Base-by-base conservation (phyloP, 2,113 vertebrate species). In the Acrocephalus arundinaceus region DNA sequence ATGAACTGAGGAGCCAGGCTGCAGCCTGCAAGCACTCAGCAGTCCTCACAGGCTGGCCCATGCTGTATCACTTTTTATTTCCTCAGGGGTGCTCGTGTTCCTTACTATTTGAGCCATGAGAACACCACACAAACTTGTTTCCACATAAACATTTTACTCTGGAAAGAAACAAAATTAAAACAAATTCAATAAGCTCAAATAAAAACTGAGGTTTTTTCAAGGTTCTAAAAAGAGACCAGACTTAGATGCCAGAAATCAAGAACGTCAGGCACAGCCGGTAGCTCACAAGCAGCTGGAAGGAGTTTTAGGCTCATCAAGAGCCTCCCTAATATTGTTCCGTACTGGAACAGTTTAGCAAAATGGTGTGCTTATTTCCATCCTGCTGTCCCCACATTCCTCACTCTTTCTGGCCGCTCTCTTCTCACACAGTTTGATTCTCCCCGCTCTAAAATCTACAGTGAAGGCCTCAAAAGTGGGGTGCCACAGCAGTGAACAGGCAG, bases 151-250 rank as follows among this genome's bases (percentile, higher is more conserved):
- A 24, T 78, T 90, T 86, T 39, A 67, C 57, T 57, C 63, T 27
- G 68, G 54, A 75, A 95, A 91, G 24, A 85, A 93, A 87, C 58
- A 84, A 77, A 70, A 79, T 78, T 49, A 37, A 89, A 78, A 86
- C 41, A 23, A 95, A 95, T 68, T 71, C 9, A 75, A 82, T 87
- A 80, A 71, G n/a, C 31, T 81, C 51, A 77, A 76, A 76, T 62
- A 71, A 90, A 95, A 87, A 62, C 66, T 51, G 6, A 2, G 62
- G 3, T 12, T 87, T 90, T 24, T 61, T 72, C 7, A 10, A 37
- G 33, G n/a, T 71, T 86, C 72, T 91, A 70, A 80, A 91, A 91
- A 49, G 49, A 87, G 63, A 83, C 10, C 49, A 62, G 49, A 68
- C 25, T 89, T 57, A 46, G 46, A 70, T 87, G 71, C 27, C 6